Percentiles rank a stretch among this genome's conserved stretches.
Evolutionary conservation across 2,888 invertebrate genomes (phyloP).

Genomic region (Silvanus unidentatus): DNA sequence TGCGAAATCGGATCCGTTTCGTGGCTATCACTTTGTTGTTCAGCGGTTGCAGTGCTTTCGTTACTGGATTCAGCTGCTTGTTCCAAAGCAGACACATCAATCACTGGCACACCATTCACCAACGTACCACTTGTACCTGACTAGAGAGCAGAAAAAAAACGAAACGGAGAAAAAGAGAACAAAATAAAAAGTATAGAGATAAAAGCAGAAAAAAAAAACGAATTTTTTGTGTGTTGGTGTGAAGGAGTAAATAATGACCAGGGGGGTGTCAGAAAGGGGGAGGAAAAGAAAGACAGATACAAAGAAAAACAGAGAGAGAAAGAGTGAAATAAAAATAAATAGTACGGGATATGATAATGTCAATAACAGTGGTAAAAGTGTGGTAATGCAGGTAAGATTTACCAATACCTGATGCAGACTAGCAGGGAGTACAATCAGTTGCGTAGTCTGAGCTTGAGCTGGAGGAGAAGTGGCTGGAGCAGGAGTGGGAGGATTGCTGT

Average conservation of each 20-base stretch:
- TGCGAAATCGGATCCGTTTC: conserved; percentile 50
- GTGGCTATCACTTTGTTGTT: conserved; percentile 48
- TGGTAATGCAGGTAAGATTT: conserved; percentile 3
- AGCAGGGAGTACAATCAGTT: conserved; percentile 47
- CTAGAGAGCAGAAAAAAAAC: conserved; percentile 17
- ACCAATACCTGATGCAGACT: conserved; percentile 46
- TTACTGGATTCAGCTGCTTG: conserved; percentile 55
- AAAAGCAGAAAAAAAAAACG: conserved; percentile 3
- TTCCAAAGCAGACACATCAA: conserved; percentile 49
- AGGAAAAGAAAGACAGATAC: not conserved
- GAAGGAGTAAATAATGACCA: no score
- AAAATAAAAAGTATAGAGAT: not conserved
- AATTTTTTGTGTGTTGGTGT: no score
- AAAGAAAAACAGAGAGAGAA: not conserved
- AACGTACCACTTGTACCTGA: conserved; percentile 32
- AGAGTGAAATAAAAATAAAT: conserved; percentile 5
- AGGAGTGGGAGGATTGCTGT: conserved; percentile 49
- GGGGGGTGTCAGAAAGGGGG: no score
- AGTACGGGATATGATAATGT: not conserved
- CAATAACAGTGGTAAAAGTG: no score
- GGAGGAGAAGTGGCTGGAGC: conserved; percentile 45
- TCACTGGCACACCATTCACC: conserved; percentile 46
- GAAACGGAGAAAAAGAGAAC: conserved; percentile 21
- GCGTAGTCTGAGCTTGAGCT: conserved; percentile 44
- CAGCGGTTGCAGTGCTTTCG: conserved; percentile 51